Percentiles rank a stretch among this genome's conserved stretches.
phyloP scores from a whole-genome alignment of 2,797 vertebrate species.

The Coreius guichenoti region DNA sequence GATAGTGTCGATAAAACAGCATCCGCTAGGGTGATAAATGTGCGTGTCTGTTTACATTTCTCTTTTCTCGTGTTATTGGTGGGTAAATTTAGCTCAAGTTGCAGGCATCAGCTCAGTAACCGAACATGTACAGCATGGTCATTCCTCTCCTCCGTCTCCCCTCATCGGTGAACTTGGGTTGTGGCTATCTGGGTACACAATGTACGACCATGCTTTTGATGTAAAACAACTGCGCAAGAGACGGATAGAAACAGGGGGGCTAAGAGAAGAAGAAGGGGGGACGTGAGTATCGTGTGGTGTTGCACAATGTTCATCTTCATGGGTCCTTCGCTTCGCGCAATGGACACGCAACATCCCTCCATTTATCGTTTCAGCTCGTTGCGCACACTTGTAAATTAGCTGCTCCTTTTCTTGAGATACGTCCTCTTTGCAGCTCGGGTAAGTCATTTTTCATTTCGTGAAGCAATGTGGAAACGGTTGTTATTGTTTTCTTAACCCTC shows the following conservation, averaged over 20 bases:
- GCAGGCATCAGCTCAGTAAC: constrained; percentile 48
- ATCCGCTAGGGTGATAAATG: constrained; percentile 40
- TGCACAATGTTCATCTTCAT: constrained; percentile 63
- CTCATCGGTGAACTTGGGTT: constrained; percentile 67
- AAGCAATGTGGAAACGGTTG: neutral
- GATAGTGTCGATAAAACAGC: constrained; percentile 21
- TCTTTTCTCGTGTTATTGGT: constrained; percentile 40
- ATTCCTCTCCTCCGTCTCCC: constrained; percentile 70
- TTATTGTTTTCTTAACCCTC: constrained; percentile 11
- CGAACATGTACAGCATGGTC: constrained; percentile 48
- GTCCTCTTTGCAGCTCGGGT: constrained; percentile 32
- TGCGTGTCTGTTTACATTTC: constrained; percentile 33
- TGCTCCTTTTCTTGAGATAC: neutral
- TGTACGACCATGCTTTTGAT: constrained; percentile 76
- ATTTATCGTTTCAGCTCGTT: constrained; percentile 42
- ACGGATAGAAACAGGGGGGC: constrained; percentile 52
- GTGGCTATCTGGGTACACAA: constrained; percentile 78
- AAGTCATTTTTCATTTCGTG: constrained; percentile 34
- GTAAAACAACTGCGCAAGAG: constrained; percentile 68
- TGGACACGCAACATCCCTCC: constrained; percentile 62
- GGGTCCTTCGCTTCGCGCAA: constrained; percentile 56
- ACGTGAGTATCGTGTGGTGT: constrained; percentile 61
- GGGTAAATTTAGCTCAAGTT: constrained; percentile 50
- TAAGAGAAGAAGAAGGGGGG: constrained; percentile 53
- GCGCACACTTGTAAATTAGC: constrained; percentile 49